phyloP scores from a whole-genome alignment of 2,888 invertebrate species.

The Apamea anceps region DNA sequence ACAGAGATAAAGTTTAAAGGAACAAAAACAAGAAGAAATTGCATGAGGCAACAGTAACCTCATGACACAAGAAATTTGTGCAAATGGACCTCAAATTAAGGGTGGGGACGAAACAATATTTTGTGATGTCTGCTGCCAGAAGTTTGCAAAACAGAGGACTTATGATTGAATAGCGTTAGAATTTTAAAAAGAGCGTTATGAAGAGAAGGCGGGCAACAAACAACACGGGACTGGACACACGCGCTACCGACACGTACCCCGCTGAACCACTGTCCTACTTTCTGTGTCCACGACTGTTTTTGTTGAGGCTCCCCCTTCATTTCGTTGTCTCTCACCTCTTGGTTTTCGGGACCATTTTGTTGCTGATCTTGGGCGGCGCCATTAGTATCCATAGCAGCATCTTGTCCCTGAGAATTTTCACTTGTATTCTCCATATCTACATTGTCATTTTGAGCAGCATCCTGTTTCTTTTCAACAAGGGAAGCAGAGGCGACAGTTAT shows the following conservation, averaged over 20 bases:
- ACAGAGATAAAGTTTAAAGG: slow-evolving; percentile 84
- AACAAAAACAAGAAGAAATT: slow-evolving; percentile 75
- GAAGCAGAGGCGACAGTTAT: slow-evolving; percentile 96
- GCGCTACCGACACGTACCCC: slow-evolving; percentile 92
- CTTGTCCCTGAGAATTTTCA: slow-evolving; percentile 84
- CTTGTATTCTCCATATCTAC: slow-evolving; percentile 87
- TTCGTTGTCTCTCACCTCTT: slow-evolving; percentile 89
- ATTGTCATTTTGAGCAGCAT: slow-evolving; percentile 82
- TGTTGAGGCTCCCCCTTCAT: slow-evolving; percentile 85
- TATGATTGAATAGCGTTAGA: slow-evolving; percentile 67
- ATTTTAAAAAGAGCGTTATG: slow-evolving; percentile 46
- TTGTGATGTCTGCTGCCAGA: slow-evolving; percentile 85
- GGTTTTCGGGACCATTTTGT: slow-evolving; percentile 85
- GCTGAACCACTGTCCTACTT: slow-evolving; percentile 93
- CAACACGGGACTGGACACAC: slow-evolving; percentile 82
- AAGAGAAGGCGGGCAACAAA: slow-evolving; percentile 80
- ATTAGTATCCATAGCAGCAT: slow-evolving; percentile 88
- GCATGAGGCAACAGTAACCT: slow-evolving; percentile 74
- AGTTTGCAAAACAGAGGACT: slow-evolving; percentile 54
- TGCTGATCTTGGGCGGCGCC: slow-evolving; percentile 85
- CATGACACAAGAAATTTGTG: slow-evolving; percentile 81
- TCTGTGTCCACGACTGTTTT: slow-evolving; percentile 93
- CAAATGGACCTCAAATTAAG: slow-evolving; percentile 88
- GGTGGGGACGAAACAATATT: slow-evolving; percentile 81
- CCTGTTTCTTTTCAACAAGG: slow-evolving; percentile 93